These are phyloP conservation scores for Thomomys bottae DNA, from an alignment of 2,113 vertebrate genomes.

Conservation along the genomic window DNA sequence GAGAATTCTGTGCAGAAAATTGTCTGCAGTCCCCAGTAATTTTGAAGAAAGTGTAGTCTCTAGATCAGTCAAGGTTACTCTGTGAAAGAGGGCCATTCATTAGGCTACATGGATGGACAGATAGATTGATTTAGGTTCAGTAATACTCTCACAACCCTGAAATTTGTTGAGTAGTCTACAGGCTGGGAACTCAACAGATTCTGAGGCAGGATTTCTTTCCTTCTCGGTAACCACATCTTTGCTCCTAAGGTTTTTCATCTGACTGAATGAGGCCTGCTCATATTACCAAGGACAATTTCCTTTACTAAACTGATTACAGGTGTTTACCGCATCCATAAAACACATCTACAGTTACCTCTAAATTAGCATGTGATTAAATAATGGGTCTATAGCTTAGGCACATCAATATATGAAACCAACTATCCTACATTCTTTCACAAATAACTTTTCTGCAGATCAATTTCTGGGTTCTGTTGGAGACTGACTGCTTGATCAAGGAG, in stretches of 20 bases:
- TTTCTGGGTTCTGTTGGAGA: not conserved
- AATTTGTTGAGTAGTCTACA: not conserved
- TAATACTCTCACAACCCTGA: not conserved
- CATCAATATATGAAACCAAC: not conserved
- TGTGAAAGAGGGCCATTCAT: not conserved
- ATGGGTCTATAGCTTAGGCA: not conserved
- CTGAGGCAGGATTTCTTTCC: not conserved
- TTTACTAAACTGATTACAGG: not conserved
- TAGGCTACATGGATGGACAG: not conserved
- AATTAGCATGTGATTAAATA: not conserved
- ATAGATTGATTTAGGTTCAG: not conserved
- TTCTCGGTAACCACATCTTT: not conserved
- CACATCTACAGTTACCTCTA: not conserved
- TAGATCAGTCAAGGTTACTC: not conserved
- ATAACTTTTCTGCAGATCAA: not conserved
- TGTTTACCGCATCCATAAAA: conserved; percentile 11
- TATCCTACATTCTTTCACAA: not conserved
- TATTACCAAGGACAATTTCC: not conserved
- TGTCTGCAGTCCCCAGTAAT: not conserved
- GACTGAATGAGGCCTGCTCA: not conserved
- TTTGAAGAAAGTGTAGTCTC: not conserved
- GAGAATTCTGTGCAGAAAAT: not conserved
- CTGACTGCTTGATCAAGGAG: not conserved
- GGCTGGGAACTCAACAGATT: not conserved
- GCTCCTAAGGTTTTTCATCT: not conserved